Evolutionary conservation across 1,140 invertebrate species (phyloP), one percentile per base, ranked within the genome.

Genomic region (Drosophila saltans): DNA sequence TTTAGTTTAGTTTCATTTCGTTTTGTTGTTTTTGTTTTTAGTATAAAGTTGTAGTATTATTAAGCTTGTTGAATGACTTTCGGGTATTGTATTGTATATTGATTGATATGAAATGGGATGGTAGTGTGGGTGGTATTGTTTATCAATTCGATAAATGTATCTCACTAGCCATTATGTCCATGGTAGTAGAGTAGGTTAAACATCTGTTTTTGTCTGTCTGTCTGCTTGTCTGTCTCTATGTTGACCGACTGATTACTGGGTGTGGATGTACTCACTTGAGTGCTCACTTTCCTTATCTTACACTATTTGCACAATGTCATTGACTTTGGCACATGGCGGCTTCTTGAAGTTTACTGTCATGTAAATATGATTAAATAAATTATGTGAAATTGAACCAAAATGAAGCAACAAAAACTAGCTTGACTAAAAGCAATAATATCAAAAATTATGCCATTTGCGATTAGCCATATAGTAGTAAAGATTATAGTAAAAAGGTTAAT

Each of bases 91-190:
- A 16, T 16, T 16, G 0, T 16, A 5, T 36, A 36, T 36, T 36
- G 33, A 36, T 36, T 36, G 33, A 36, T 36, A 36, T 36, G 1
- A 7, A 5, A 36, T 36, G 6, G 26, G 39, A 43, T 40, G 63
- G 67, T 40, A 59, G 48, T 30, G 28, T 4, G 28, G 28, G 21
- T 28, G n/a, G 62, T 68, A 59, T n/a, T 40, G 66, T 62, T 48
- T 36, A 10, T 39, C 68, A 33, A 7, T 8, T 59, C 57, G 30
- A 11, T 36, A 33, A n/a, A n/a, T 30, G n/a, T 39, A 24, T 30
- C 40, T 62, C 75, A 69, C 69, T 72, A 68, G 65, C 58, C 73
- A 52, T 8, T 36, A 3, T 45, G 73, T 76, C 73, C 67, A 48
- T 2, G 26, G 40, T 48, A 40, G 39, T 16, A 43, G 45, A 55